Evolutionary conservation across 2,113 vertebrate species (phyloP), one percentile per base, ranked within the genome.

Genomic region (Rhinogobius similis): DNA sequence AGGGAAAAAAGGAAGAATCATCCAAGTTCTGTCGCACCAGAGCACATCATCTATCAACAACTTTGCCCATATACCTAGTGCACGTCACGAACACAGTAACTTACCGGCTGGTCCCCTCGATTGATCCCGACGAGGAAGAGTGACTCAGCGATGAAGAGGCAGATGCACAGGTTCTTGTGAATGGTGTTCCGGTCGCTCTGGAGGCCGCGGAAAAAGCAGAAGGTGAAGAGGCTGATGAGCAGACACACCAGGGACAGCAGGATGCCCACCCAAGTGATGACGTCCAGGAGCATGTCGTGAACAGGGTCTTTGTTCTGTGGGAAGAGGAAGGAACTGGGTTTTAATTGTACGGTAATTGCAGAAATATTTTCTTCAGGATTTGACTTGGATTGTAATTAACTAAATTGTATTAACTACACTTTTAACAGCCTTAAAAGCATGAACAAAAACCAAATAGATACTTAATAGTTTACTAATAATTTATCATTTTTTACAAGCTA

Each of bases 221-320:
- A 99, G 72, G 98, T 99, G 93, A 99, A 99, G 94, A 99, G 96
- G 93, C 97, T 98, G 89, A 99, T 96, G 90, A 99, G 93, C 79
- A 99, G 95, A 88, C 98, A 99, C 77, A 98, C 96, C 72, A 99
- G 95, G 0, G 97, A 99, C n/a, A 99, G 94, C 65, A 99, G 92
- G 91, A 99, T 99, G 77, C 98, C 98, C 62, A 99, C 96, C 97
- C 97, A 99, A 0, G 97, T 99, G 69, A 99, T 99, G 74, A 99
- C 95, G 73, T 99, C 96, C 82, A 99, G 90, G 32, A 99, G 94
- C 27, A 99, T 94, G 78, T 97, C 95, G 18, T 99, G 96, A 52
- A 98, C 94, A 0, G 95, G 93, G 69, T 96, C 95, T 0, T 91
- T 91, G 75, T 94, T 94, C 98, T 99, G 92, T 3, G 27, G 74